Conservation (phyloP, 2,888 invertebrate genomes). For the Nasonovia ribisnigri region DNA sequence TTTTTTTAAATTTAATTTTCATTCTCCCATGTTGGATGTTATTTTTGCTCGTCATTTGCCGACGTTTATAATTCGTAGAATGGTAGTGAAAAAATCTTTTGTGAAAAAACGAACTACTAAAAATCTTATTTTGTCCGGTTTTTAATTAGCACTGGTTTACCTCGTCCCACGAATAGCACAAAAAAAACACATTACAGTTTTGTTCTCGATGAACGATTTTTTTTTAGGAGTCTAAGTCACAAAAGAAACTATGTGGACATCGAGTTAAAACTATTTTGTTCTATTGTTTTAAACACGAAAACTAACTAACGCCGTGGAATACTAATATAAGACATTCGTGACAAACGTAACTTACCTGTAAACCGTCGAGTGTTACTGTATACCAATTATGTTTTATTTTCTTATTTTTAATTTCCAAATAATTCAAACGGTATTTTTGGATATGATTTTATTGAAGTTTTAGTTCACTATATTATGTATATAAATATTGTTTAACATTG, state of each 20-base stretch:
- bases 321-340: constrained; percentile 9
- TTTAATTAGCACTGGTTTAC: constrained; percentile 64
- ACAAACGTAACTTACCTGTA: not conserved
- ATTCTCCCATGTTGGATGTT: constrained; percentile 43
- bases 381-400: not conserved
- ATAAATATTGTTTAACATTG: not conserved
- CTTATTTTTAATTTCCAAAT: not conserved
- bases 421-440: not conserved
- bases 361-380: not conserved
- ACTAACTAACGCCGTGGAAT: constrained; percentile 11
- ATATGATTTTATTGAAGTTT: not conserved
- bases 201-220: constrained; percentile 34
- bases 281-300: constrained; percentile 51
- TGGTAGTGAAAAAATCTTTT: constrained; percentile 54
- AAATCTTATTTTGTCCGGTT: constrained; percentile 57
- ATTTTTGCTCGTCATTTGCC: constrained; percentile 39
- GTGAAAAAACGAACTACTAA: constrained; percentile 52
- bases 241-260: constrained; percentile 42
- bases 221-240: constrained; percentile 44
- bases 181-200: constrained; percentile 42
- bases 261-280: constrained; percentile 50
- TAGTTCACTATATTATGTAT: not conserved
- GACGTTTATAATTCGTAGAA: constrained; percentile 60
- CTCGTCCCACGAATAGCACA: constrained; percentile 48
- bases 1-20: constrained; percentile 42